Evolutionary conservation across 2,888 invertebrate genomes (phyloP), one percentile per base, ranked within the genome.

Genomic region (Acrobasis repandana): DNA sequence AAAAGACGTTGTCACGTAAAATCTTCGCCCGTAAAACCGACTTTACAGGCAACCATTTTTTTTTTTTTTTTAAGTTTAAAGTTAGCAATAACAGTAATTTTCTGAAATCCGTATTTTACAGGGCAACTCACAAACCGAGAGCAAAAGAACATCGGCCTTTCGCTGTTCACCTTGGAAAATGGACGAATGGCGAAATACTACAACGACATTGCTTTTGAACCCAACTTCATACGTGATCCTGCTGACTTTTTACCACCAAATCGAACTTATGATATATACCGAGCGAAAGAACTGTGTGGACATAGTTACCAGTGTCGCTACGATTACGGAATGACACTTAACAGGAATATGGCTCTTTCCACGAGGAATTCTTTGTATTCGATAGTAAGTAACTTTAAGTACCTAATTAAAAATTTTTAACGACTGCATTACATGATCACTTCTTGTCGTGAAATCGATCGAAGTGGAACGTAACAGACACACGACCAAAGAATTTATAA

Each of bases 221-320:
- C 98, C 2, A 95, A 96, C 80, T 97, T 94, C 76, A 88, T 94
- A 63, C 92, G 93, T 74, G 93, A 94, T 20, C 96, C 97, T 0
- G 90, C 90, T 5, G 95, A 96, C 64, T 95, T 97, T 77, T 82
- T 98, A 61, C 96, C 97, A 58, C 85, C 88, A 0, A 96, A 97
- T 84, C 93, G 96, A 58, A 93, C 95, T 0, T 86, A 92, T 9
- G 95, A 96, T 68, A 90, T 95, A 38, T 83, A 88, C 0, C 88
- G 93, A 56, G 96, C 97, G 0, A 87, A 93, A 52, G 94, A 95
- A 57, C 85, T 96, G 11, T 98, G 98, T 73, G 96, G 96, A 56
- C 95, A 96, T 60, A 95, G 95, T 0, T 96, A 96, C 80, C 97
- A 97, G 76, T 98, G 98, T 83, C 94, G 95, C 71, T 98, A 95